phyloP scores from a whole-genome alignment of 2,888 invertebrate species.

The Laspeyria flexula region DNA sequence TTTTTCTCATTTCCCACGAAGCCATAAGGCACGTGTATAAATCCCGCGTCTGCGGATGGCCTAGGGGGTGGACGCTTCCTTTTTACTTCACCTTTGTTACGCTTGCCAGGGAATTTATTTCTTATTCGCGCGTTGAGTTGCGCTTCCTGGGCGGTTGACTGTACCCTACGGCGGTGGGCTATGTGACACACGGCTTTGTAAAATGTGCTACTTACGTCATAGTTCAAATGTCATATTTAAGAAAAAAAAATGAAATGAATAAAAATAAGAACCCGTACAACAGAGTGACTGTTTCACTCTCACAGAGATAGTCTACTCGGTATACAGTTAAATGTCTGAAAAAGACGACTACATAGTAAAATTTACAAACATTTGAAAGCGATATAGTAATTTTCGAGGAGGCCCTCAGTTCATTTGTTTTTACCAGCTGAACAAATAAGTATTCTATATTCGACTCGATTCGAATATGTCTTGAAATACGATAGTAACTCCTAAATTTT shows the following conservation, averaged over 20 bases:
- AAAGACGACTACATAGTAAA: too few species aligned
- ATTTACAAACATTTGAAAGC: too few species aligned
- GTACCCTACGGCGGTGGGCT: slow-evolving; percentile 66
- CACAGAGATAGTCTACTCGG: too few species aligned
- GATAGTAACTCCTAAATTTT: too few species aligned
- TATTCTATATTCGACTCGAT: too few species aligned
- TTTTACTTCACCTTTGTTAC: slow-evolving; percentile 85
- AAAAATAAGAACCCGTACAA: too few species aligned
- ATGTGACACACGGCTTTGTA: slow-evolving; percentile 34
- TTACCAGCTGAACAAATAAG: too few species aligned
- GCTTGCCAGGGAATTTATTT: slow-evolving; percentile 84
- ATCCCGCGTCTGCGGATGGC: slow-evolving; percentile 63
- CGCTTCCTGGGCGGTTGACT: slow-evolving; percentile 84
- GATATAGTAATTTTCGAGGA: too few species aligned
- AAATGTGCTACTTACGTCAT: neutral
- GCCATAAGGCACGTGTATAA: slow-evolving; percentile 73
- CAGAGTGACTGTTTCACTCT: too few species aligned
- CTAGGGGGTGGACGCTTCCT: slow-evolving; percentile 75
- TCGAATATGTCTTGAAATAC: too few species aligned
- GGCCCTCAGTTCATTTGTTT: too few species aligned
- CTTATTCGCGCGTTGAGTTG: slow-evolving; percentile 83
- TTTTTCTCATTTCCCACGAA: slow-evolving; percentile 63
- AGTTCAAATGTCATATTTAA: neutral
- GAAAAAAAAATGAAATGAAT: neutral
- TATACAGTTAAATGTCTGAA: too few species aligned